These are phyloP conservation scores for Patella pellucida DNA, from an alignment of 2,888 invertebrate species.

Conservation along the genomic window DNA sequence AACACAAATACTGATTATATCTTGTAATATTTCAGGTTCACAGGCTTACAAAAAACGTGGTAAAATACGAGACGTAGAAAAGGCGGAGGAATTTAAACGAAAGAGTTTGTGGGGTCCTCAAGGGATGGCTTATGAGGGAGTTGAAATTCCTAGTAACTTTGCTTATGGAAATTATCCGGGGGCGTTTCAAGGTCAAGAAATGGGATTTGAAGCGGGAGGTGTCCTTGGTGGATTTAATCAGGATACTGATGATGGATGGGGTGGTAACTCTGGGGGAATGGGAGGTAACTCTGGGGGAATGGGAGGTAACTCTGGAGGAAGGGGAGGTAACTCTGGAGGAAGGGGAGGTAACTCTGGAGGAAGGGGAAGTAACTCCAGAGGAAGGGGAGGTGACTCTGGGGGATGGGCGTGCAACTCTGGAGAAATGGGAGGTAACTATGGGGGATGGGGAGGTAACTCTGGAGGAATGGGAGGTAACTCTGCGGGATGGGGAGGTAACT, in stretches of 20 bases:
- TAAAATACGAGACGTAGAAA: background rate
- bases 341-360: too few relatives aligned
- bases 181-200: too few relatives aligned
- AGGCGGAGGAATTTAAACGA: background rate
- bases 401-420: background rate
- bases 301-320: too few relatives aligned
- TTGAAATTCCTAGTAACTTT: background rate
- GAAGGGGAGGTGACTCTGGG: too few relatives aligned
- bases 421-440: background rate
- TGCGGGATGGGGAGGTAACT: background rate
- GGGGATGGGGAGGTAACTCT: background rate
- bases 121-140: background rate
- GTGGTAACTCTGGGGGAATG: too few relatives aligned
- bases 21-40: background rate
- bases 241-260: too few relatives aligned
- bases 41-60: background rate
- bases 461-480: background rate
- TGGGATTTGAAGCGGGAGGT: too few relatives aligned
- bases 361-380: too few relatives aligned
- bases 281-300: background rate
- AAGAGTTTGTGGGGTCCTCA: background rate
- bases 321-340: too few relatives aligned
- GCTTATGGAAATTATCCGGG: too few relatives aligned
- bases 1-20: background rate
- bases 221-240: too few relatives aligned